Evolutionary conservation across 2,888 invertebrate genomes (phyloP).

Genomic region (Xylocampa areola): DNA sequence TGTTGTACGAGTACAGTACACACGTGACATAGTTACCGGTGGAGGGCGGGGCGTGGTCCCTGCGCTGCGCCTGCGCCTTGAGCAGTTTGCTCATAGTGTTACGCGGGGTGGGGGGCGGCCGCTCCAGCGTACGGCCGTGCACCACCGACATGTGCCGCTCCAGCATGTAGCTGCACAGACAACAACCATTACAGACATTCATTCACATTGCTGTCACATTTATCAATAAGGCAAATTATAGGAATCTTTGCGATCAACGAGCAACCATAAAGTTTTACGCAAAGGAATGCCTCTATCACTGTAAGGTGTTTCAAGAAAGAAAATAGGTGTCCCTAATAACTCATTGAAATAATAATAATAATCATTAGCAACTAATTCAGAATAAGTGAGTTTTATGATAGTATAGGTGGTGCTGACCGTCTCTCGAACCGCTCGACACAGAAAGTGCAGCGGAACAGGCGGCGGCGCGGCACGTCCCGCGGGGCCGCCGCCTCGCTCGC

Average conservation of each 20-base stretch:
- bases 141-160: slow-evolving; percentile 82
- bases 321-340: too few species aligned
- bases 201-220: too few species aligned
- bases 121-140: slow-evolving; percentile 85
- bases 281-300: too few species aligned
- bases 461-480: slow-evolving; percentile 62
- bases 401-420: slow-evolving; percentile 48
- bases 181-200: too few species aligned
- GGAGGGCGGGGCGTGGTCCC: slow-evolving; percentile 30
- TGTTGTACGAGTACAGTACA: slow-evolving; percentile 2
- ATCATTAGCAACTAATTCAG: too few species aligned
- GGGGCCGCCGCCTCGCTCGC: slow-evolving; percentile 38
- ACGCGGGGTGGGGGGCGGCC: slow-evolving; percentile 83
- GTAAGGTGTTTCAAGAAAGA: too few species aligned
- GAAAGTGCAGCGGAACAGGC: slow-evolving; percentile 84
- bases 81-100: slow-evolving; percentile 89
- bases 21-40: slow-evolving; percentile 12
- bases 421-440: slow-evolving; percentile 85
- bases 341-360: too few species aligned
- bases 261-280: too few species aligned
- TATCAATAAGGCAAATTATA: too few species aligned
- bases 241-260: too few species aligned
- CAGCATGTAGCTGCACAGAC: slow-evolving; percentile 77
- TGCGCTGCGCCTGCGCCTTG: slow-evolving; percentile 81
- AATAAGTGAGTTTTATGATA: too few species aligned